Base-by-base conservation (phyloP, 2,888 invertebrate genomes). In the Monochamus alternatus region DNA sequence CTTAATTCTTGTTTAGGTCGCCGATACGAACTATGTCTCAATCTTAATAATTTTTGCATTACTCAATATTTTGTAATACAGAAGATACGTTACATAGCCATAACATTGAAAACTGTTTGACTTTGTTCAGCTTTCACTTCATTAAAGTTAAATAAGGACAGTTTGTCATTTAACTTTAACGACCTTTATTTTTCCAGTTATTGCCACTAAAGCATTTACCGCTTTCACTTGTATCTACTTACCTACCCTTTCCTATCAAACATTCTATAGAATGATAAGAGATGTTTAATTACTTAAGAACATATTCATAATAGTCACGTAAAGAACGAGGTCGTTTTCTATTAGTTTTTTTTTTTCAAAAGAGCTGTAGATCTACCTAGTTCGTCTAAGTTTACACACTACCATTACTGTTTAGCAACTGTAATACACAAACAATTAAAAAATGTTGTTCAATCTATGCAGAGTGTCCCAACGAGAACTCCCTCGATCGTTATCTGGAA, bases 81-180 rank as follows among this genome's bases (percentile, higher is more conserved):
- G 68, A 59, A 68, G 68, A 59, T 2, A 68, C 22, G 12, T 31
- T 58, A 59, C 38, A 59, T 58, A 59, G 14, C 22, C 38, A 14
- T 43, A n/a, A 5, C 62, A 38, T 14, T 14, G n/a, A 30, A 10
- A 38, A 62, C 30, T 43, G 9, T 52, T 38, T 31, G 31, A 31
- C 47, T 69, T 51, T 30, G 22, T 63, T 71, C 60, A 75, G 70
- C 75, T 75, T 75, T 75, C 75, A 75, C 75, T 66, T 66, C 38
- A 51, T 52, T 63, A 5, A 65, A 22, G 70, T 71, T 43, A 51
- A 55, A 66, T 44, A 66, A 71, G 43, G 66, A 69, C 66, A 60
- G 60, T 22, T 22, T 22, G 31, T 10, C 22, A 68, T 32, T n/a
- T 47, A 38, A 38, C 22, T 22, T 38, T 38, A 38, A 5, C 38